These are phyloP conservation scores for Heliornis fulica DNA, from an alignment of 2,113 vertebrate genomes.

Conservation along the genomic window DNA sequence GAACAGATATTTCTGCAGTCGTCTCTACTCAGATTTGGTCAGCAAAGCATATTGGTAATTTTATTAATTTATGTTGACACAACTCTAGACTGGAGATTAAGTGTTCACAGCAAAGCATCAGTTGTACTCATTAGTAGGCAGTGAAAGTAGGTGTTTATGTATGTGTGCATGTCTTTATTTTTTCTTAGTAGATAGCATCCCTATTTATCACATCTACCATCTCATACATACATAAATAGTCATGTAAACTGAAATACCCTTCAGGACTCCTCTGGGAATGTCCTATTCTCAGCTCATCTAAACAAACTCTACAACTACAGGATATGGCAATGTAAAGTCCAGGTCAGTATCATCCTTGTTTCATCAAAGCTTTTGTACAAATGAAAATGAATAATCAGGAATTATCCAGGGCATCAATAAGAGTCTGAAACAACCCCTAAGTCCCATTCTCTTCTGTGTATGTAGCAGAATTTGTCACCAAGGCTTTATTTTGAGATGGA, in stretches of 20 bases:
- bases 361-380: not conserved
- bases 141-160: not conserved
- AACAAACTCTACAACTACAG: constrained; percentile 5
- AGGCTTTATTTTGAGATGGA: not conserved
- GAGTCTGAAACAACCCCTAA: not conserved
- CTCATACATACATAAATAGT: not conserved
- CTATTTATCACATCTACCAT: not conserved
- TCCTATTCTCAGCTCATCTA: constrained; percentile 15
- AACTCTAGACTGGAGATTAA: not conserved
- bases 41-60: not conserved
- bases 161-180: not conserved
- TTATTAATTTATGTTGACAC: not conserved
- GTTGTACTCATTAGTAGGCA: not conserved
- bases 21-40: not conserved
- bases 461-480: not conserved
- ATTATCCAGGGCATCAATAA: not conserved
- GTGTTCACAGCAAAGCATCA: not conserved
- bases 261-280: not conserved
- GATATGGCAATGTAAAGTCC: not conserved
- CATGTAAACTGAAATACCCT: not conserved
- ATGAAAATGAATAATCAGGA: not conserved
- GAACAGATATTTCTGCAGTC: not conserved
- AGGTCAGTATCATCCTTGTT: not conserved
- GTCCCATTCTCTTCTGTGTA: not conserved
- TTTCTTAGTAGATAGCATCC: not conserved